Evolutionary conservation across 2,888 invertebrate genomes (phyloP), one percentile per base, ranked within the genome.

Genomic region (Lasioglossum marginatum): DNA sequence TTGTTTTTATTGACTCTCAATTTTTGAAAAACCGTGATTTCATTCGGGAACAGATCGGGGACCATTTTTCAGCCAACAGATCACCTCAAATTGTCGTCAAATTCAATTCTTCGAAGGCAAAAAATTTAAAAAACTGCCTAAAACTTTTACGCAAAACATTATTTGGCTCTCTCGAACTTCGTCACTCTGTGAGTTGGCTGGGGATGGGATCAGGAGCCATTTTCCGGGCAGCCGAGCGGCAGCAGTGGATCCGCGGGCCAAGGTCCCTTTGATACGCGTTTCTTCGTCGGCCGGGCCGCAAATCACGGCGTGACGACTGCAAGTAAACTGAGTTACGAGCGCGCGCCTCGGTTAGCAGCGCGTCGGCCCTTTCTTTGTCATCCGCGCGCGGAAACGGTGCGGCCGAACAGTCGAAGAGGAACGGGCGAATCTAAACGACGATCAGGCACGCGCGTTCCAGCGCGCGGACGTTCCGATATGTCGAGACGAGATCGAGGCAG

Each of bases 371-470:
- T 84, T 87, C 87, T 91, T 91, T 91, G 91, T 89, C 84, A 82
- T 88, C 85, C 77, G 86, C 77, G 86, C 77, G 81, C 84, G 86
- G 88, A 89, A 90, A 88, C 79, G 87, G 82, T 14, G 81, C 81
- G 40, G 34, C 52, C 74, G 79, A 37, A 63, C 63, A 45, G 74
- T 71, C 82, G 79, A 78, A 77, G 81, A 71, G 82, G 73, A 88
- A 79, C 79, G 82, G 82, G 86, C 83, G 81, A 81, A 89, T 91
- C 89, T 89, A 90, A 91, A 90, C 83, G 90, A 91, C 91, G 87
- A 90, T 88, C 88, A 88, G 90, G 91, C 91, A 91, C 88, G 91
- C 88, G 90, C 90, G 91, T 90, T 90, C 91, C 91, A 80, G 81
- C 79, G 76, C 75, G 82, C 81, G 82, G 84, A 89, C 91, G 88